Conservation (phyloP, 2,797 vertebrate species). For the Tarsius wallacei region DNA sequence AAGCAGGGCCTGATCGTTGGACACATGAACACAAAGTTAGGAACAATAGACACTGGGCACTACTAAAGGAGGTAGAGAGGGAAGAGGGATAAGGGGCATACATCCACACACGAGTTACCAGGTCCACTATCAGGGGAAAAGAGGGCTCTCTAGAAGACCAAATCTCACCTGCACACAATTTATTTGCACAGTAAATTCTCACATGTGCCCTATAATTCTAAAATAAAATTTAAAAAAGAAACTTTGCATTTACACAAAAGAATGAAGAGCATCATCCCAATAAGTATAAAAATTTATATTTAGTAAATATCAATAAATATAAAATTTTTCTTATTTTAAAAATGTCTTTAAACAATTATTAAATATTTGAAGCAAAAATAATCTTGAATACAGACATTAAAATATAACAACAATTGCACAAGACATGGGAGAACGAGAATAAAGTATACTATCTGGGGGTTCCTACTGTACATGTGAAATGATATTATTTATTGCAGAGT, state of each 20-base stretch:
- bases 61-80: not conserved
- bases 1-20: not conserved
- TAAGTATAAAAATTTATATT: too few species aligned
- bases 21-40: not conserved
- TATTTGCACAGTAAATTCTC: too few species aligned
- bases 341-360: not conserved
- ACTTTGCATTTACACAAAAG: not conserved
- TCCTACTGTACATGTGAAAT: not conserved
- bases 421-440: not conserved
- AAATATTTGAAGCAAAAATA: not conserved
- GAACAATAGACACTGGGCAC: not conserved
- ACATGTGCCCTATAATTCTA: too few species aligned
- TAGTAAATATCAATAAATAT: not conserved
- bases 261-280: not conserved
- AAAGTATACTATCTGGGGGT: not conserved
- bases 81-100: not conserved
- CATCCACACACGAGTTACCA: too few species aligned
- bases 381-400: not conserved
- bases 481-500: not conserved
- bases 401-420: not conserved
- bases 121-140: too few species aligned
- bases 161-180: too few species aligned
- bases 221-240: too few species aligned
- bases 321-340: not conserved
- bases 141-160: too few species aligned